These are phyloP conservation scores for Parazoanthus darwini DNA, from an alignment of 92 coral and sea anemone species.

Conservation along the genomic window DNA sequence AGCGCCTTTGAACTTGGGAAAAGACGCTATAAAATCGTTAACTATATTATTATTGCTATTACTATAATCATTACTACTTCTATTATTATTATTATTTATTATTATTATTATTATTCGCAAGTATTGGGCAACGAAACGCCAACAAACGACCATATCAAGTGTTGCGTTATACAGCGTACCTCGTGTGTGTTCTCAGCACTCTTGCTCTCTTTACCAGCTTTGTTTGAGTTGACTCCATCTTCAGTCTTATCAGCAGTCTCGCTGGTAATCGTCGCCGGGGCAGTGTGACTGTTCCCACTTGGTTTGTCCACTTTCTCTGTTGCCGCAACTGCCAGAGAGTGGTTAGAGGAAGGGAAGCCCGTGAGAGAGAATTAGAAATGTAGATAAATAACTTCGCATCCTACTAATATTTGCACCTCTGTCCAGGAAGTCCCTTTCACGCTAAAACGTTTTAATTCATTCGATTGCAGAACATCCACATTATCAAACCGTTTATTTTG, in stretches of 20 bases:
- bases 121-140: neutral
- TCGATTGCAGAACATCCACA: too few relatives aligned
- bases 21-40: too few relatives aligned
- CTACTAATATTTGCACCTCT: too few relatives aligned
- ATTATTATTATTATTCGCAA: too few relatives aligned
- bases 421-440: too few relatives aligned
- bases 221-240: neutral
- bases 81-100: too few relatives aligned
- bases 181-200: neutral
- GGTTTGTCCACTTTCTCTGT: slow-evolving; percentile 23
- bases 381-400: too few relatives aligned
- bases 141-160: neutral
- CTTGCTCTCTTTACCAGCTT: neutral
- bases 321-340: neutral
- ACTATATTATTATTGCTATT: too few relatives aligned
- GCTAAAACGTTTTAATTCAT: too few relatives aligned
- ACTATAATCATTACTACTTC: too few relatives aligned
- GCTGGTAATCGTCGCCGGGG: neutral
- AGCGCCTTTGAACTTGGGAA: too few relatives aligned
- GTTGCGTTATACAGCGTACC: neutral
- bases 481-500: too few relatives aligned
- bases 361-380: neutral
- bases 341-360: neutral
- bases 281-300: neutral
- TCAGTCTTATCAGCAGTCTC: neutral